Percentiles rank a stretch among this genome's conserved stretches.
phyloP scores from a whole-genome alignment of 2,888 invertebrate genomes.

The Atrina japonica region DNA sequence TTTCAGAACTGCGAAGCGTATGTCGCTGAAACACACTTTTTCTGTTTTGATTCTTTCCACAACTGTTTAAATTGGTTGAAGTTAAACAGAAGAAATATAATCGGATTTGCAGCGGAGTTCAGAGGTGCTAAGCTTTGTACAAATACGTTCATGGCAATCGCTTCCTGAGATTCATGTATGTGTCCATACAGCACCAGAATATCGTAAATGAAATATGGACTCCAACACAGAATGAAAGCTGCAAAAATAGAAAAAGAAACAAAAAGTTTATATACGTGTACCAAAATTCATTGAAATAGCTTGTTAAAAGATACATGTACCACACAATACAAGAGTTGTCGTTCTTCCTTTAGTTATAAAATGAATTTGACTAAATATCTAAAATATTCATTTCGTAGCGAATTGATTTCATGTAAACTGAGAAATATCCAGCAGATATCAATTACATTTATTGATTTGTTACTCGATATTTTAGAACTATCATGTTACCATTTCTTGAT shows the following conservation, averaged over 20 bases:
- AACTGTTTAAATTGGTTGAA: constrained; percentile 80
- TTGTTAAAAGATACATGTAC: no score
- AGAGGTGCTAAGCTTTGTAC: constrained; percentile 95
- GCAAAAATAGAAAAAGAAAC: constrained; percentile 39
- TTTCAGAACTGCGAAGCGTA: neutral
- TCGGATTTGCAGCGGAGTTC: constrained; percentile 96
- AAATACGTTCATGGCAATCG: constrained; percentile 90
- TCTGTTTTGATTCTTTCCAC: neutral
- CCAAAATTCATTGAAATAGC: no score
- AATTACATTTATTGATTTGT: no score
- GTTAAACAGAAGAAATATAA: constrained; percentile 96
- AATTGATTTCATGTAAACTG: no score
- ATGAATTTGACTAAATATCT: no score
- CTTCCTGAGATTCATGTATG: constrained; percentile 39
- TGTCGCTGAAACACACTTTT: neutral
- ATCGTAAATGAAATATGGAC: constrained; percentile 70
- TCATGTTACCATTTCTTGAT: no score
- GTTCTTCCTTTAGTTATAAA: no score
- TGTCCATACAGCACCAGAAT: constrained; percentile 57
- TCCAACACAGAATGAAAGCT: constrained; percentile 73
- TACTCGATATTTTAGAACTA: no score
- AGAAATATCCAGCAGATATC: no score
- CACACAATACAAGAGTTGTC: no score
- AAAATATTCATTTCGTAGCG: no score
- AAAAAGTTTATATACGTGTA: no score